phyloP scores from a whole-genome alignment of 2,888 invertebrate species.

The Cantharis rustica region DNA sequence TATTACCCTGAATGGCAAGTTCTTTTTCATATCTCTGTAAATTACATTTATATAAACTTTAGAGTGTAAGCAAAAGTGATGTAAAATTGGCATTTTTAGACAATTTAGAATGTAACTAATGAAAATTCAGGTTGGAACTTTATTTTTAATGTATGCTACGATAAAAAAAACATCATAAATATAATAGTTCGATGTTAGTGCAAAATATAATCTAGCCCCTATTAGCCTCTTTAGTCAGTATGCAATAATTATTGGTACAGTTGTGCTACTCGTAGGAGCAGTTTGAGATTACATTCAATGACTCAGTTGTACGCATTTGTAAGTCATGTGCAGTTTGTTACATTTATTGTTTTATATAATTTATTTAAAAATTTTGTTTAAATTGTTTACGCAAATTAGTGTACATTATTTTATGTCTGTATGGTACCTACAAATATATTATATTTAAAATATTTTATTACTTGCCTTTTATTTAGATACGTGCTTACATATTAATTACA shows the following conservation, averaged over 20 bases:
- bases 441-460: constrained; percentile 23
- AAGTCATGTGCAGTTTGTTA: constrained; percentile 50
- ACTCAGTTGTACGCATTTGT: constrained; percentile 51
- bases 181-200: constrained; percentile 58
- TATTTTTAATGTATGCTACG: constrained; percentile 55
- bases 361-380: constrained; percentile 44
- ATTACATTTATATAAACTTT: constrained; percentile 47
- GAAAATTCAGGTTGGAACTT: constrained; percentile 56
- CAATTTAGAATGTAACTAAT: constrained; percentile 47
- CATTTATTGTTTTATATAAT: constrained; percentile 42
- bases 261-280: constrained; percentile 56
- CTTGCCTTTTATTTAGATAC: background rate
- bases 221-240: constrained; percentile 55
- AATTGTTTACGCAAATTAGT: constrained; percentile 48
- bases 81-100: constrained; percentile 53
- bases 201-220: constrained; percentile 40
- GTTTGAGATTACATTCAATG: constrained; percentile 49
- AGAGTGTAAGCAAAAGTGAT: constrained; percentile 51
- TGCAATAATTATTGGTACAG: constrained; percentile 54
- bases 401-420: constrained; percentile 59
- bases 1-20: constrained; percentile 78
- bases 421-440: constrained; percentile 58
- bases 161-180: constrained; percentile 44
- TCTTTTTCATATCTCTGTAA: constrained; percentile 58
- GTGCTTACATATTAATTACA: too few species aligned